Base-by-base conservation (phyloP, 2,888 invertebrate genomes). In the Drosophila flavopinicola region DNA sequence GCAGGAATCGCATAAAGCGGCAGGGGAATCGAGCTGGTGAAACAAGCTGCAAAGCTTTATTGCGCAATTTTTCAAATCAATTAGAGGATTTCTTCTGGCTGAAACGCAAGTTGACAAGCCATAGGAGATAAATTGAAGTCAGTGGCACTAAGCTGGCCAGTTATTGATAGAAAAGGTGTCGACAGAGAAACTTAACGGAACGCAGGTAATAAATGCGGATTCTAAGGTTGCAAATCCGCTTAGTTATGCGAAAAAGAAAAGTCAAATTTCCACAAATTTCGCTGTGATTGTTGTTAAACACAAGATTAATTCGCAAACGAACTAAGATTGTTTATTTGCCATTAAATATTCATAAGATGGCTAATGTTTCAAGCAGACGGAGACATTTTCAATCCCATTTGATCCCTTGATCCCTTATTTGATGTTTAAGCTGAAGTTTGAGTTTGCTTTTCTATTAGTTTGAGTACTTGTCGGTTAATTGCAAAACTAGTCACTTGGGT, bases 1-100 rank as follows among this genome's bases (percentile, higher is more conserved):
- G 32, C 30, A n/a, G n/a, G n/a, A n/a, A n/a, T n/a, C n/a, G n/a
- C n/a, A n/a, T n/a, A n/a, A n/a, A n/a, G n/a, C n/a, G n/a, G n/a
- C n/a, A n/a, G n/a, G n/a, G n/a, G n/a, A n/a, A n/a, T n/a, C n/a
- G n/a, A n/a, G n/a, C n/a, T n/a, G n/a, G n/a, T 11, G 13, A 32
- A 51, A 35, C 45, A 57, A 61, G 47, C 38, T 47, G 33, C 15
- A 37, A 52, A 37, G 35, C 61, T 54, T 48, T 51, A 45, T 56
- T 52, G 51, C 54, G 53, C 35, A 53, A 75, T 66, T 71, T 75
- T 71, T 53, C 59, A 71, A 71, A 75, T 66, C 66, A 73, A 75
- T 75, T 70, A 73, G 42, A 53, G 51, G 61, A 54, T 73, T 68
- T 25, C 27, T 38, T 35, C 32, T 24, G 48, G 17, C 27, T 27